Base-by-base conservation (phyloP, 64 coral and sea anemone species). In the Hydrozoanthus tunicans region DNA sequence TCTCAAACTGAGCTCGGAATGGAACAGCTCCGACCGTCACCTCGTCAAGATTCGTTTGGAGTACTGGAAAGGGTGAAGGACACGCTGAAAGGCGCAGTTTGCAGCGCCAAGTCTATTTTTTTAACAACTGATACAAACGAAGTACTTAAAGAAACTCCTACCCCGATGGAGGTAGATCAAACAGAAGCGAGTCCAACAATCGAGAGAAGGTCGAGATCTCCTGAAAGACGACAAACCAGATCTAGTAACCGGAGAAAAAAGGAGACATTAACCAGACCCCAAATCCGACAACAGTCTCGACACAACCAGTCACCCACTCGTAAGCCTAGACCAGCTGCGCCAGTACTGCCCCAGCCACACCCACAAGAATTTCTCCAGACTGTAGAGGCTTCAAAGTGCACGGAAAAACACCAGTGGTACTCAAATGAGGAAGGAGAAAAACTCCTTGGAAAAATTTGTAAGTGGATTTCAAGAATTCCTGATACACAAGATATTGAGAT, bases 401-500 rank as follows among this genome's bases (percentile, higher is more conserved):
- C 75, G 15, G 59, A 63, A 43, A 61, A 77, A 9, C 61, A 77
- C 3, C 86, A 89, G 25, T 89, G 86, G 86, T 89, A 89, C 75
- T 62, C 72, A 89, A 77, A 89, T 11, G n/a, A 64, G 14, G 51
- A 25, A 51, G 86, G 86, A 62, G 70, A 89, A 62, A 63, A 58
- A 63, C 24, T 63, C 32, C 56, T 89, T 51, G 75, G 10, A 77
- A 13, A 77, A 7, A 76, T 77, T 77, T 62, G 76, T 89, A 3
- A 4, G 17, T 77, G 23, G 25, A 60, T 89, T 89, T 62, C 70
- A n/a, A 64, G 7, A 3, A 77, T 55, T 58, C 86, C 58, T 89
- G 9, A 77, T 4, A 89, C 71, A 59, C 11, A 51, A 58, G 15
- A 62, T 77, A 32, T 51, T 9, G 56, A 27, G 51, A 77, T 53